These are phyloP conservation scores for Gonioctena quinquepunctata DNA, from an alignment of 1,140 invertebrate species.

Conservation along the genomic window DNA sequence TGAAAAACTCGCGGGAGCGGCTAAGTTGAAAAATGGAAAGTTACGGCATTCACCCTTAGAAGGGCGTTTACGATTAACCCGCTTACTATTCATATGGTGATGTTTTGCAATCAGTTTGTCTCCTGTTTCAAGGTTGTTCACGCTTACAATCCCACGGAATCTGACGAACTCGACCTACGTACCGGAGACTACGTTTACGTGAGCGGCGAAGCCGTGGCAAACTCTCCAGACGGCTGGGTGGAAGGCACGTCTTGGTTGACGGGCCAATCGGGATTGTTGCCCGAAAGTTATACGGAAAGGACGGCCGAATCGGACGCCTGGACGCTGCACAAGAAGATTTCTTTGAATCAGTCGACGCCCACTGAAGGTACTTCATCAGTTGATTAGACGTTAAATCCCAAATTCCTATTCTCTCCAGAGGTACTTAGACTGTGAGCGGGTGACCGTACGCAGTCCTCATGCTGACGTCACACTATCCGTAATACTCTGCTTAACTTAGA, in stretches of 20 bases:
- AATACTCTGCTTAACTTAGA: no score
- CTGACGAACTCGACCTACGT: constrained; percentile 83
- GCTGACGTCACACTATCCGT: no score
- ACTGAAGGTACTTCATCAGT: not conserved
- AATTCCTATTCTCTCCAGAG: no score
- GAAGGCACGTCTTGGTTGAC: constrained; percentile 87
- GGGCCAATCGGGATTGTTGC: constrained; percentile 76
- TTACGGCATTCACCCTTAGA: no score
- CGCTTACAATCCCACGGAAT: constrained; percentile 73
- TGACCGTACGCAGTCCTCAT: no score
- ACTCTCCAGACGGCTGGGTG: constrained; percentile 82
- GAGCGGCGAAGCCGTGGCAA: constrained; percentile 70
- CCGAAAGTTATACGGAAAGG: constrained; percentile 78
- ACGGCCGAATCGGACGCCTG: constrained; percentile 88
- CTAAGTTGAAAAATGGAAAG: no score
- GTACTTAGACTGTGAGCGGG: no score
- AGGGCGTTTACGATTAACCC: no score
- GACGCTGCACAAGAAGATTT: constrained; percentile 78
- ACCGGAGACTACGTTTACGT: constrained; percentile 87
- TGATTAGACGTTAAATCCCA: no score
- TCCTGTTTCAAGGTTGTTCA: constrained; percentile 68
- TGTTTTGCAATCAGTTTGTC: no score
- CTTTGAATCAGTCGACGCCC: constrained; percentile 52
- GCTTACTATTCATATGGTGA: no score
- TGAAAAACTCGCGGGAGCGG: no score